Conservation (phyloP, 2,888 invertebrate genomes). For the Campopleginae sp. region DNA sequence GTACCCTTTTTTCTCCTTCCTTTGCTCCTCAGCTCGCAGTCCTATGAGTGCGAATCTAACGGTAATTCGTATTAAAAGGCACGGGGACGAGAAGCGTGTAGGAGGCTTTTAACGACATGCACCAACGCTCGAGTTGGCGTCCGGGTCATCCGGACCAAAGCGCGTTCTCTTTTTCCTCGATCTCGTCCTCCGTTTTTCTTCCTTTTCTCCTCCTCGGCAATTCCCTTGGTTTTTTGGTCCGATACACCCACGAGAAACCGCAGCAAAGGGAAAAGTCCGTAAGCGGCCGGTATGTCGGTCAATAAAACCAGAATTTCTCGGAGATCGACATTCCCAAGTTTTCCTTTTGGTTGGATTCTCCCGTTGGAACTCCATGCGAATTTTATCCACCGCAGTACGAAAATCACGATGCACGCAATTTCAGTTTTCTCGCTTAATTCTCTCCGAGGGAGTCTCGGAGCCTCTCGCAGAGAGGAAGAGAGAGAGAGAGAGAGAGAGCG, state of each 20-base stretch:
- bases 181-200: slow-evolving; percentile 6
- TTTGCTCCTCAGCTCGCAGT: slow-evolving; percentile 38
- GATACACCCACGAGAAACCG: not conserved
- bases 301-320: slow-evolving; percentile 9
- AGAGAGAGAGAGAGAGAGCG: slow-evolving; percentile 34
- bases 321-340: not conserved
- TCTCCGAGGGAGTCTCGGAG: slow-evolving; percentile 4
- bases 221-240: slow-evolving; percentile 6
- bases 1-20: slow-evolving; percentile 10
- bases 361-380: slow-evolving; percentile 31
- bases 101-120: slow-evolving; percentile 11
- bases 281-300: slow-evolving; percentile 57
- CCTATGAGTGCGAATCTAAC: slow-evolving; percentile 43
- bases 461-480: slow-evolving; percentile 28
- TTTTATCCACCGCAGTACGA: slow-evolving; percentile 61
- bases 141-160: slow-evolving; percentile 50
- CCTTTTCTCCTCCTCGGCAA: not conserved
- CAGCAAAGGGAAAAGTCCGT: slow-evolving; percentile 37
- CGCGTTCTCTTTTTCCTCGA: slow-evolving; percentile 14
- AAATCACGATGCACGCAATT: slow-evolving; percentile 45
- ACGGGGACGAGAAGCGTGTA: slow-evolving; percentile 36
- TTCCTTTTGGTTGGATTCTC: not conserved
- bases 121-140: slow-evolving; percentile 44
- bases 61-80: slow-evolving; percentile 42
- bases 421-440: slow-evolving; percentile 41